Percentiles rank a stretch among this genome's conserved stretches.
phyloP scores from a whole-genome alignment of 2,888 invertebrate species.

The Habrosyne pyritoides region DNA sequence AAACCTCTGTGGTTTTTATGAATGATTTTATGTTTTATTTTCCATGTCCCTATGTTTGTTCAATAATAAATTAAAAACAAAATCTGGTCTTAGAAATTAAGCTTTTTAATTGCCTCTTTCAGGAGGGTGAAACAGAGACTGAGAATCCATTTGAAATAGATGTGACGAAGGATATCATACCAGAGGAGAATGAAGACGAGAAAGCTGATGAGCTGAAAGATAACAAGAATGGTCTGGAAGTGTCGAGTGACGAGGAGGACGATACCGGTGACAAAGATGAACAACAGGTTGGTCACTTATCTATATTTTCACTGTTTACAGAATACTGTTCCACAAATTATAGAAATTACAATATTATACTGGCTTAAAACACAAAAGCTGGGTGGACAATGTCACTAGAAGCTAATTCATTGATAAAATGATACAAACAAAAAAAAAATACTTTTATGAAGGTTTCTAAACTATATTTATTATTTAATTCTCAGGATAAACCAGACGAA shows the following conservation, averaged over 20 bases:
- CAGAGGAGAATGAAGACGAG: slow-evolving; percentile 65
- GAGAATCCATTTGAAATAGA: slow-evolving; percentile 95
- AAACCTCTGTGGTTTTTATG: no score
- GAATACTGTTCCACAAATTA: no score
- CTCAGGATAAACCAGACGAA: slow-evolving; percentile 44
- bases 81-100: neutral
- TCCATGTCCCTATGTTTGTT: neutral
- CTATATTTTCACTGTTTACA: no score
- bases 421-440: no score
- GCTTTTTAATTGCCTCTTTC: slow-evolving; percentile 6
- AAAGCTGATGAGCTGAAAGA: slow-evolving; percentile 62
- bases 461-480: slow-evolving; percentile 5
- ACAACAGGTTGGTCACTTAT: slow-evolving; percentile 31
- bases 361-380: no score
- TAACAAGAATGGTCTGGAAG: slow-evolving; percentile 71
- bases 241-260: slow-evolving; percentile 76
- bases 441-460: no score
- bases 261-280: slow-evolving; percentile 54
- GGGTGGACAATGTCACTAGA: no score
- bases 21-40: no score
- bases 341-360: no score
- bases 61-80: neutral
- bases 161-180: slow-evolving; percentile 86
- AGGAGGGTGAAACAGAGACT: slow-evolving; percentile 84
- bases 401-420: no score